Evolutionary conservation across 2,888 invertebrate species (phyloP).

Genomic region (Parochlus steinenii): DNA sequence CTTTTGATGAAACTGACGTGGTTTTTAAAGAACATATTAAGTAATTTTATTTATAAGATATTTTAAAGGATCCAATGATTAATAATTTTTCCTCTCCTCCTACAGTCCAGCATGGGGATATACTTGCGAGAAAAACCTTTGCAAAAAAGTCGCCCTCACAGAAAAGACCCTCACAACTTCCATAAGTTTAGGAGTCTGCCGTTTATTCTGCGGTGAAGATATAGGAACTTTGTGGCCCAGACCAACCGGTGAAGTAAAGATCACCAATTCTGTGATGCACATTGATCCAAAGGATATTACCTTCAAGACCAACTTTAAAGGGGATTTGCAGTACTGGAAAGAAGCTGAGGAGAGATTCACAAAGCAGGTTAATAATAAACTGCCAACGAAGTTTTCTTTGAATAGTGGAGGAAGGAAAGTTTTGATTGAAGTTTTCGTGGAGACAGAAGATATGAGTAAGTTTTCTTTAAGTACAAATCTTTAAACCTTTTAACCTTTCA

Average conservation of each 20-base stretch:
- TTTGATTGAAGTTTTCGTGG: conserved; percentile 25
- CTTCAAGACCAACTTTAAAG: conserved; percentile 20
- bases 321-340: conserved; percentile 22
- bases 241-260: conserved; percentile 31
- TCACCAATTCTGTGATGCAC: conserved; percentile 29
- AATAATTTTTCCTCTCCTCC: no score
- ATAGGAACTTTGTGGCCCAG: conserved; percentile 33
- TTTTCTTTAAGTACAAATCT: no score
- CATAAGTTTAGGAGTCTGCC: conserved; percentile 31
- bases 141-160: conserved; percentile 24
- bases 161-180: conserved; percentile 23
- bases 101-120: conserved; percentile 10
- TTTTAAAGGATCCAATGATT: no score
- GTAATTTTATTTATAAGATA: no score
- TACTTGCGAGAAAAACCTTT: conserved; percentile 14
- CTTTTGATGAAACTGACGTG: no score
- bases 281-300: conserved; percentile 28
- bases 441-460: conserved; percentile 16
- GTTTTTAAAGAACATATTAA: no score
- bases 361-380: conserved; percentile 21
- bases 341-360: conserved; percentile 27
- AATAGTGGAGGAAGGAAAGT: conserved; percentile 30
- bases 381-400: conserved; percentile 20
- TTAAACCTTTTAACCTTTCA: neutral
- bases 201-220: conserved; percentile 32